These are phyloP conservation scores for Phylloscopus whistleri DNA, from an alignment of 2,113 vertebrate genomes.

Conservation along the genomic window DNA sequence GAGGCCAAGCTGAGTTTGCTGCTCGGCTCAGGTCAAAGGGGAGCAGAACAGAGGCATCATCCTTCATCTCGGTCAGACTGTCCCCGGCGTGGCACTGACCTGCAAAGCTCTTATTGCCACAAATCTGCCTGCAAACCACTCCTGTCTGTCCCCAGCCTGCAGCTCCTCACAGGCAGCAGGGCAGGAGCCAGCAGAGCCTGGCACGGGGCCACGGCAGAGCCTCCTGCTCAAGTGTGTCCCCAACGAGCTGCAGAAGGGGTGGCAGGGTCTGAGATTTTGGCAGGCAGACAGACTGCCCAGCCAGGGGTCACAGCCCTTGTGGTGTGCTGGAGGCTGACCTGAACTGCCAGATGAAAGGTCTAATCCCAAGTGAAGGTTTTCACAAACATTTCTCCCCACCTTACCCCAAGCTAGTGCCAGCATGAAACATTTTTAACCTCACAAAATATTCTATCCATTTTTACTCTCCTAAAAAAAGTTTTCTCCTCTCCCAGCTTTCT, in stretches of 20 bases:
- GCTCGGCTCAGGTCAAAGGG: not conserved
- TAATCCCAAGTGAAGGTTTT: not conserved
- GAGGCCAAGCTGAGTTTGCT: constrained; percentile 29
- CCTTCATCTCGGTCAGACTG: not conserved
- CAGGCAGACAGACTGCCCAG: not conserved
- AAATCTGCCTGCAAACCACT: not conserved
- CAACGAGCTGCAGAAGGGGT: fast-evolving
- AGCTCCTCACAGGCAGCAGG: not conserved
- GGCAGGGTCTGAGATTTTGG: not conserved
- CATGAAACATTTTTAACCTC: not conserved
- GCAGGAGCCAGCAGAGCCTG: not conserved
- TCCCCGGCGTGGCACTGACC: fast-evolving
- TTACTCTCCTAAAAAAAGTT: not conserved
- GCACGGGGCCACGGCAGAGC: fast-evolving
- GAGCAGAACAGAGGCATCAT: not conserved
- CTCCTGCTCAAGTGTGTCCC: not conserved
- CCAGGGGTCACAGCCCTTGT: fast-evolving
- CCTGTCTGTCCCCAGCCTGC: not conserved
- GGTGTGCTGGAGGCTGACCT: not conserved
- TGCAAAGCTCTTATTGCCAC: not conserved
- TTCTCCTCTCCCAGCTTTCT: not conserved
- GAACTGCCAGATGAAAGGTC: not conserved
- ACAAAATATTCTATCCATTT: not conserved
- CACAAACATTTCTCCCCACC: not conserved
- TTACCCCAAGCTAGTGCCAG: not conserved